Evolutionary conservation across 2,797 vertebrate genomes (phyloP), one percentile per base, ranked within the genome.

Genomic region (Ceyx erithaca): DNA sequence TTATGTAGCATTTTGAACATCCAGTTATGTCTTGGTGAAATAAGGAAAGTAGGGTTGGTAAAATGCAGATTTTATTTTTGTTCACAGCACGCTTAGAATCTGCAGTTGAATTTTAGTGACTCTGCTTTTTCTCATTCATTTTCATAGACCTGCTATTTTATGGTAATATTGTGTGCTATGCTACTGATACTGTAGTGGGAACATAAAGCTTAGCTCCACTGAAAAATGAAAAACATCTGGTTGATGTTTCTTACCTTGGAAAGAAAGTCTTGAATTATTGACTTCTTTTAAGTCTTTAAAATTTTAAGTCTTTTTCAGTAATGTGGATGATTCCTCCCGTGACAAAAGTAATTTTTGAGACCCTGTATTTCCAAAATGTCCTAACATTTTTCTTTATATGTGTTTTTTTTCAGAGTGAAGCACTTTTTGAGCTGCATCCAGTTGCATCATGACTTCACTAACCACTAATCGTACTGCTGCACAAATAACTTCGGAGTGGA

Each of bases 391-490:
- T 94, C 28, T 85, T 72, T 75, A 18, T 83, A 10, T 3, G 0
- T 35, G 5, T 35, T 84, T 82, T 13, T 80, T 92, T 95, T 25
- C 89, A 92, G 89, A 49, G 13, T 48, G 88, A 84, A 91, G 59
- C 30, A 5, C 12, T 33, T 82, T 54, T 61, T 77, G 52, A 48
- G 15, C 90, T 3, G 0, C 22, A 37, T 79, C 59, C 37, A 22
- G 23, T 52, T 59, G 21, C 57, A 8, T 80, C 37, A 9, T 63
- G 48, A 28, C 76, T 52, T 8, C 37, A 10, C 49, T 70, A 37
- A 81, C 80, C 77, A 61, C 25, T 71, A n/a, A 41, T 35, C 10
- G 3, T 37, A 67, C 41, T 54, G 40, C 41, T 30, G 21, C 35
- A 16, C 28, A 22, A 67, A 58, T 69, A 62, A 63, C 78, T 59